Evolutionary conservation across 1,140 invertebrate genomes (phyloP), one percentile per base, ranked within the genome.

Genomic region (Atopsyche davidsoni): DNA sequence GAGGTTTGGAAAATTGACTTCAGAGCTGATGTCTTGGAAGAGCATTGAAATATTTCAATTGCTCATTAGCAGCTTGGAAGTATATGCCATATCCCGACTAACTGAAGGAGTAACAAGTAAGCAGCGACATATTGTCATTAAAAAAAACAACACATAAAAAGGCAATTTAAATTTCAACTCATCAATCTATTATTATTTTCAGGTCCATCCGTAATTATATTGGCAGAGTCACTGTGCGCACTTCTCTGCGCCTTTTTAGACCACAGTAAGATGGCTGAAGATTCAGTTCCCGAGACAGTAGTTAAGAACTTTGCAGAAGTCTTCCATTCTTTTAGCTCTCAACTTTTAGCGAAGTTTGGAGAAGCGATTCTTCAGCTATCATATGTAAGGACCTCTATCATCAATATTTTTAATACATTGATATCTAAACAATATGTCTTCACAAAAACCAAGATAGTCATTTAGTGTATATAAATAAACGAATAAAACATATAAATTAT

Each of bases 231-330:
- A 3, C 3, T 52, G 14, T 57, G 38, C 22, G 36, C 49, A 4
- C 28, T 46, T 3, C n/a, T 57, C 7, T 47, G 32, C 3, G 36
- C 44, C 4, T 44, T 45, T 14, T 40, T 46, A 13, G 16, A 57
- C 21, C 13, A 57, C 31, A 52, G 24, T 21, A 57, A 49, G 32
- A 49, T 51, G 32, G 54, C 49, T 0, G 54, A 57, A 42, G 45
- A 57, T 4, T 36, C 31, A 16, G 23, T 57, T 4, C 41, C 54
- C 4, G 43, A 52, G 28, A 36, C 17, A 14, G 21, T 58, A 40
- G 57, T 61, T 19, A 59, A 59, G 38, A 58, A 64, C 42, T 69
- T 64, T 57, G 58, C 64, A 42, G 59, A 62, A 34, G 59, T 60
- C 24, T 66, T 62, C 50, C 50, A 51, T 34, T 55, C 58, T 6